Conservation (phyloP, 2,113 vertebrate genomes). For the Indicator maculatus region DNA sequence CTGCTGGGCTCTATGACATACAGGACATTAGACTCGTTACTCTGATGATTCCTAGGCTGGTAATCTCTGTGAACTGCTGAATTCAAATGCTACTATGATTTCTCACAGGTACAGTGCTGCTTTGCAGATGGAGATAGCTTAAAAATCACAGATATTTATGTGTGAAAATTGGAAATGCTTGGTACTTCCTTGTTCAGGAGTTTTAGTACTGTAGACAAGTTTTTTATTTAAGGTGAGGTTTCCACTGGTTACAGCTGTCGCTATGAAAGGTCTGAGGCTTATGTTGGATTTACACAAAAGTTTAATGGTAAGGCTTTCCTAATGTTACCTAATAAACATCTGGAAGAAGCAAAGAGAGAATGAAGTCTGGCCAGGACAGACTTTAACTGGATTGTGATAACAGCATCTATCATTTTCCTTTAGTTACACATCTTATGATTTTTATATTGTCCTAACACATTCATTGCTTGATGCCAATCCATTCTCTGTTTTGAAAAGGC, state of each 20-base stretch:
- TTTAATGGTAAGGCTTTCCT: background rate
- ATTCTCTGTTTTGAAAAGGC: background rate
- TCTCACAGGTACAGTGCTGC: background rate
- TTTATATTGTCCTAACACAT: background rate
- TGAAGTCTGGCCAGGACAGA: background rate
- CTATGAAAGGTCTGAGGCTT: background rate
- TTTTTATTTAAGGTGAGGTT: background rate
- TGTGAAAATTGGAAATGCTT: background rate
- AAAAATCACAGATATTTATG: background rate
- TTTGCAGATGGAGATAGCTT: background rate
- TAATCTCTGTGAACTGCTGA: background rate
- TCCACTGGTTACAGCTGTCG: background rate
- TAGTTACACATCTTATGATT: background rate
- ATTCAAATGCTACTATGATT: background rate
- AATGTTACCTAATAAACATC: background rate
- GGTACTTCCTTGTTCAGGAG: background rate
- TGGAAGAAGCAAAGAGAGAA: background rate
- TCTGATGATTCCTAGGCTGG: background rate
- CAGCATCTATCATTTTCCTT: background rate
- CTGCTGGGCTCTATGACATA: background rate
- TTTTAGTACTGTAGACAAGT: background rate
- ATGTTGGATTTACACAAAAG: background rate
- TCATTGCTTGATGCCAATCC: background rate
- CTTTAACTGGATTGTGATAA: background rate
- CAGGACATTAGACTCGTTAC: background rate